These are phyloP conservation scores for Spodoptera littoralis DNA, from an alignment of 2,888 invertebrate genomes.

Conservation along the genomic window DNA sequence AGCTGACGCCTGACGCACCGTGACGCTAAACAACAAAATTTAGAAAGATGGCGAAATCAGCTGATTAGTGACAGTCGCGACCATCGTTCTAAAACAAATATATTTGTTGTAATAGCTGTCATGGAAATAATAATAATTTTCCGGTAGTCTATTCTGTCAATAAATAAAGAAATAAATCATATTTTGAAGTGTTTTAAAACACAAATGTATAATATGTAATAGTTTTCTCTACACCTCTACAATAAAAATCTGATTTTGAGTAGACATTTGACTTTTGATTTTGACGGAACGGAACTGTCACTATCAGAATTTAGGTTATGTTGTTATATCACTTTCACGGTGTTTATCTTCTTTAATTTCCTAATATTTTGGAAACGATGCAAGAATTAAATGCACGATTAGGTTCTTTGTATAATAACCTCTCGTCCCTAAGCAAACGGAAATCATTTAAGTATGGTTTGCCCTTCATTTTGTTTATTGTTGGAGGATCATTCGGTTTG, in stretches of 20 bases:
- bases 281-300: not conserved
- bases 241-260: not conserved
- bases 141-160: too few relatives aligned
- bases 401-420: conserved; percentile 66
- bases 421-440: conserved; percentile 62
- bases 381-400: conserved; percentile 50
- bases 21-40: conserved; percentile 17
- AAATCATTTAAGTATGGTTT: conserved; percentile 89
- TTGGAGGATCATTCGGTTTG: conserved; percentile 94
- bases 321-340: conserved; percentile 29
- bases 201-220: too few relatives aligned
- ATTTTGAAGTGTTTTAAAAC: too few relatives aligned
- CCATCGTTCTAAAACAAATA: too few relatives aligned
- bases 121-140: too few relatives aligned
- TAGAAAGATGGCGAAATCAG: conserved; percentile 31
- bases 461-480: conserved; percentile 92
- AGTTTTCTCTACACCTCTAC: too few relatives aligned
- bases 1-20: not conserved
- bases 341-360: conserved; percentile 10
- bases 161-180: too few relatives aligned
- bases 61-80: conserved; percentile 23
- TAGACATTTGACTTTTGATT: not conserved
- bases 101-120: too few relatives aligned
- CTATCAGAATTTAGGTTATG: conserved; percentile 28
- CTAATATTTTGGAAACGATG: conserved; percentile 44